Evolutionary conservation across 2,113 vertebrate species (phyloP).

Genomic region (Peucedramus taeniatus): DNA sequence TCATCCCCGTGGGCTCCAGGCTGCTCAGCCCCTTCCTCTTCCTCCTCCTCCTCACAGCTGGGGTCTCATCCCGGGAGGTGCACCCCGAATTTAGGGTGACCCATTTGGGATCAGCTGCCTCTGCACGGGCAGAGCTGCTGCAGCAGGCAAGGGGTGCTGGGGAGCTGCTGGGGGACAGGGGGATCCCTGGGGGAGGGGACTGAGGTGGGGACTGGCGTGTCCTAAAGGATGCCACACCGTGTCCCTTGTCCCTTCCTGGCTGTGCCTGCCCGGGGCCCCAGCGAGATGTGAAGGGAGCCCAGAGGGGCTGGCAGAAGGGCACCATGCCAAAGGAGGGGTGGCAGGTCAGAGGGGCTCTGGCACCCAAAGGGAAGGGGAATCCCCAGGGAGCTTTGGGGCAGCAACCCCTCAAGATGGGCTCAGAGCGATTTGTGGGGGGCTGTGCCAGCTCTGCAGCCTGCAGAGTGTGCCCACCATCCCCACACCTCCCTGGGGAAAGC

Average conservation of each 20-base stretch:
- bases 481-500: neutral
- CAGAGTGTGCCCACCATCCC: neutral
- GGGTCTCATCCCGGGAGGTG: neutral
- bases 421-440: accelerated
- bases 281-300: neutral
- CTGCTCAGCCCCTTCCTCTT: neutral
- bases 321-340: accelerated
- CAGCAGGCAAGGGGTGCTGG: neutral
- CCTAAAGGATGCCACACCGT: neutral
- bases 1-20: neutral
- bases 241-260: neutral
- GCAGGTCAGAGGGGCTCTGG: too few species aligned
- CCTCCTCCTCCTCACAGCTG: neutral
- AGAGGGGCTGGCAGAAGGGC: neutral
- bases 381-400: neutral
- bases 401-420: accelerated
- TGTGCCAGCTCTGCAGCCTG: neutral
- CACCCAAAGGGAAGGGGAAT: neutral
- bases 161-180: neutral
- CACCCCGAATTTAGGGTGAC: neutral
- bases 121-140: neutral
- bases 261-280: accelerated
- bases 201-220: accelerated
- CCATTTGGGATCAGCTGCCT: neutral
- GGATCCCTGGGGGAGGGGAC: accelerated